These are phyloP conservation scores for Spisula solida DNA, from an alignment of 2,888 invertebrate species.

Conservation along the genomic window DNA sequence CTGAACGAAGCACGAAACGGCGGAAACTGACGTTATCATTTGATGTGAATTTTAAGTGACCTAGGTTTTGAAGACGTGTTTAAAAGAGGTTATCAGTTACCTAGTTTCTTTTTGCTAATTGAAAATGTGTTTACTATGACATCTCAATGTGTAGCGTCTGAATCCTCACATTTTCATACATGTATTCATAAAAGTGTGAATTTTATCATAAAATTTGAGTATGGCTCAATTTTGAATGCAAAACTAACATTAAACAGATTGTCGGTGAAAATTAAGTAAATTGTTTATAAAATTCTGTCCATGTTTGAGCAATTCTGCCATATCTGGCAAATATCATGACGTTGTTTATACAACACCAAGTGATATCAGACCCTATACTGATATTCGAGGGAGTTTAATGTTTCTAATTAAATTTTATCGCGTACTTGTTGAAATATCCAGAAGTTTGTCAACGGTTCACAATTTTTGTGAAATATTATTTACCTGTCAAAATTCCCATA, in stretches of 20 bases:
- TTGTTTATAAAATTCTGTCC: conserved; percentile 34
- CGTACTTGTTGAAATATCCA: conserved; percentile 1
- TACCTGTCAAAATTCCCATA: conserved; percentile 39
- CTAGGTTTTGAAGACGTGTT: too few relatives aligned
- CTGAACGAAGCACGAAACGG: too few relatives aligned
- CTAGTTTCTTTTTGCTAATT: too few relatives aligned
- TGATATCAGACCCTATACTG: conserved; percentile 1
- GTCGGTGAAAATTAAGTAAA: conserved; percentile 17
- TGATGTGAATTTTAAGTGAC: too few relatives aligned
- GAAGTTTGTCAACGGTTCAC: neutral
- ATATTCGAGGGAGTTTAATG: conserved; percentile 5
- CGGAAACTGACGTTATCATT: too few relatives aligned
- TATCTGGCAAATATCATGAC: conserved; percentile 19
- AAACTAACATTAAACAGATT: conserved; percentile 7
- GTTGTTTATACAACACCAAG: conserved; percentile 26
- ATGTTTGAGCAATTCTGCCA: conserved; percentile 29
- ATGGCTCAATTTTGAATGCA: neutral
- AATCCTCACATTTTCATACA: too few relatives aligned
- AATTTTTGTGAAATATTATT: conserved; percentile 37
- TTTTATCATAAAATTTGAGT: neutral
- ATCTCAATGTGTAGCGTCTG: too few relatives aligned
- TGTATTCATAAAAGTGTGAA: conserved; percentile 12
- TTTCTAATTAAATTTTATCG: conserved; percentile 45
- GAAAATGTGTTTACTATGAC: too few relatives aligned
- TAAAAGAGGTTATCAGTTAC: too few relatives aligned